Percentiles rank a stretch among this genome's conserved stretches.
Evolutionary conservation across 1,140 invertebrate species (phyloP).

Genomic region (Venturia canescens): DNA sequence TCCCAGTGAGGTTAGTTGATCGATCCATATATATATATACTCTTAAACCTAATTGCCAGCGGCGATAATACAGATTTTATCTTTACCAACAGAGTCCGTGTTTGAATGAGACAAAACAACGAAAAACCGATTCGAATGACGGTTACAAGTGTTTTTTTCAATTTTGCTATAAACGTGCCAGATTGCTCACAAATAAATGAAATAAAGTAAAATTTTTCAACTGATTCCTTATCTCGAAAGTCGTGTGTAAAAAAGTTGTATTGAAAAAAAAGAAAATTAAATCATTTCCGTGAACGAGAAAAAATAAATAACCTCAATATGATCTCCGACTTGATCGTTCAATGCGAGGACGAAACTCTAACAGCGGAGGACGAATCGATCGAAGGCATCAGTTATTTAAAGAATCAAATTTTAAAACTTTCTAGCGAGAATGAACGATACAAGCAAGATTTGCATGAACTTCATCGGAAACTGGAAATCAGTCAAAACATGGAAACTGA

Average conservation of each 20-base stretch:
- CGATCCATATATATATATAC: no score
- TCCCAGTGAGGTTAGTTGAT: no score
- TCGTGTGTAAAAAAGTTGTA: neutral
- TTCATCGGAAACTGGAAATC: slow-evolving; percentile 60
- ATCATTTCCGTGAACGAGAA: neutral
- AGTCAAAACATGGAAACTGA: slow-evolving; percentile 56
- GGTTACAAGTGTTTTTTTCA: slow-evolving; percentile 4
- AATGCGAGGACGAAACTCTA: slow-evolving; percentile 33
- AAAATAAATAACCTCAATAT: slow-evolving; percentile 54
- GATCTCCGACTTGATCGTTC: slow-evolving; percentile 21
- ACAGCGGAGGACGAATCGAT: slow-evolving; percentile 23
- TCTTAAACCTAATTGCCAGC: neutral
- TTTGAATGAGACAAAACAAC: slow-evolving; percentile 10
- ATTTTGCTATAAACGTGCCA: neutral
- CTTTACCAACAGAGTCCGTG: neutral
- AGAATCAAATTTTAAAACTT: slow-evolving; percentile 50
- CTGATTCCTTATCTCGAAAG: no score
- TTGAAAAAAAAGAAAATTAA: slow-evolving; percentile 2
- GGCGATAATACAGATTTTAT: neutral
- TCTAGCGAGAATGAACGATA: slow-evolving; percentile 59
- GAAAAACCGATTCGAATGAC: slow-evolving; percentile 40
- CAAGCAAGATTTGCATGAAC: slow-evolving; percentile 61
- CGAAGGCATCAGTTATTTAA: slow-evolving; percentile 37
- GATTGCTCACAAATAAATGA: neutral
- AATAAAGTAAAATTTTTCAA: neutral